These are phyloP conservation scores for Rhynchomys soricoides DNA, from an alignment of 2,113 vertebrate genomes.

Conservation along the genomic window DNA sequence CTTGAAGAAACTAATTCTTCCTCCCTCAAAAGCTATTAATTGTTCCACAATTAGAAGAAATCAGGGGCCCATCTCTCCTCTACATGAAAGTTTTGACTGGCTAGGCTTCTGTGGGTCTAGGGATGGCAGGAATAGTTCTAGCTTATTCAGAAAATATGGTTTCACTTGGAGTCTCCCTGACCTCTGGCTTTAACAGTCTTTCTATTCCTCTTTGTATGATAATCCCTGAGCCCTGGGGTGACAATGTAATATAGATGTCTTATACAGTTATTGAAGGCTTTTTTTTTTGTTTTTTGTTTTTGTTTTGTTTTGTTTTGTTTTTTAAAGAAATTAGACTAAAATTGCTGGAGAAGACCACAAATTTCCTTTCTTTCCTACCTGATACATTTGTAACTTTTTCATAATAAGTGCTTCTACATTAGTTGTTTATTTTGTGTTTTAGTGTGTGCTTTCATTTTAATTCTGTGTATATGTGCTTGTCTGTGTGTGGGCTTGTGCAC, in stretches of 20 bases:
- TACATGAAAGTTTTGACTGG: background rate
- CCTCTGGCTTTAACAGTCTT: background rate
- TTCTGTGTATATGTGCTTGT: background rate
- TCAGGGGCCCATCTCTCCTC: background rate
- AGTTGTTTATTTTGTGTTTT: background rate
- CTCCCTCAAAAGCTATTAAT: background rate
- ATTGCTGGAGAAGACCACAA: background rate
- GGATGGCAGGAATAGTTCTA: background rate
- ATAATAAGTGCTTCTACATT: background rate
- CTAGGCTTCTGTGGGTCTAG: background rate
- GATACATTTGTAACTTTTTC: background rate
- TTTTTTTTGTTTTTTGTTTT: too few relatives aligned
- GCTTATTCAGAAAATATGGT: background rate
- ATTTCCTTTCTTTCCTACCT: background rate
- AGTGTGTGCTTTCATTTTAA: background rate
- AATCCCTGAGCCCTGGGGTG: background rate
- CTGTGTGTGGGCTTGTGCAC: background rate
- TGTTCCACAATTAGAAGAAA: background rate
- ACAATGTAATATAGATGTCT: background rate
- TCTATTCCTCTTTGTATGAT: background rate
- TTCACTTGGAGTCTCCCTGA: background rate
- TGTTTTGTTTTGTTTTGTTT: too few relatives aligned
- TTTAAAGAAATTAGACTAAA: background rate
- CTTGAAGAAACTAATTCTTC: background rate
- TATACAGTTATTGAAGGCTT: background rate